phyloP scores from a whole-genome alignment of 35 echinoderm and acorn worm species.

The Amphiura filiformis region DNA sequence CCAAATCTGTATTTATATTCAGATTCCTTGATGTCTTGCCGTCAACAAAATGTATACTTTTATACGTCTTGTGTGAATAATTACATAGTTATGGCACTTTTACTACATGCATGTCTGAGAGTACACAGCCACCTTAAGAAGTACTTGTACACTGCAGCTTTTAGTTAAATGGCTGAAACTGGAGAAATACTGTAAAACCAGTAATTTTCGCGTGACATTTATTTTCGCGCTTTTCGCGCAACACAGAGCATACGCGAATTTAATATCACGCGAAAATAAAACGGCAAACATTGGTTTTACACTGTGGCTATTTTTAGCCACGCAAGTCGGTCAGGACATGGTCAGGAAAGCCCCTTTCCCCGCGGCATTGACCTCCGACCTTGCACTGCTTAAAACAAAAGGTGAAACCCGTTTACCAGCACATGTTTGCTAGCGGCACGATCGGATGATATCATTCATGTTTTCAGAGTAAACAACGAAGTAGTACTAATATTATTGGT shows the following conservation, averaged over 20 bases:
- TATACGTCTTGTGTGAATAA: too few species aligned
- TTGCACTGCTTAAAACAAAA: not conserved
- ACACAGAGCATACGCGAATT: not conserved
- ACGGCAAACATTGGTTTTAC: not conserved
- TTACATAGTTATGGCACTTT: too few species aligned
- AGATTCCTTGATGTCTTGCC: too few species aligned
- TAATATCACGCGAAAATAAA: constrained; percentile 12
- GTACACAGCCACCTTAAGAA: too few species aligned
- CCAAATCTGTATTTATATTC: too few species aligned
- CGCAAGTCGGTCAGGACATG: too few species aligned
- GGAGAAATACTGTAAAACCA: not conserved
- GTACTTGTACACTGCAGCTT: too few species aligned
- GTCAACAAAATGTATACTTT: too few species aligned
- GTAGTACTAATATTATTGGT: too few species aligned
- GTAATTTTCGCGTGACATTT: constrained; percentile 2
- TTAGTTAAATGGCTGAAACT: too few species aligned
- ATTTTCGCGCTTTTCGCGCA: constrained; percentile 36
- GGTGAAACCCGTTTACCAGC: not conserved
- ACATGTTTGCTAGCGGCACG: not conserved
- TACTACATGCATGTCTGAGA: too few species aligned
- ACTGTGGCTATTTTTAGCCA: not conserved
- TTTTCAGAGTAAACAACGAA: too few species aligned
- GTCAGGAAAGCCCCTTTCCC: not conserved
- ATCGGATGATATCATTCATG: not conserved
- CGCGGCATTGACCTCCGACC: not conserved